A percentile compares a stretch with the other conserved stretches of the same genome.
Conservation (phyloP, 2,113 vertebrate species). For the Crotalus helleri region DNA sequence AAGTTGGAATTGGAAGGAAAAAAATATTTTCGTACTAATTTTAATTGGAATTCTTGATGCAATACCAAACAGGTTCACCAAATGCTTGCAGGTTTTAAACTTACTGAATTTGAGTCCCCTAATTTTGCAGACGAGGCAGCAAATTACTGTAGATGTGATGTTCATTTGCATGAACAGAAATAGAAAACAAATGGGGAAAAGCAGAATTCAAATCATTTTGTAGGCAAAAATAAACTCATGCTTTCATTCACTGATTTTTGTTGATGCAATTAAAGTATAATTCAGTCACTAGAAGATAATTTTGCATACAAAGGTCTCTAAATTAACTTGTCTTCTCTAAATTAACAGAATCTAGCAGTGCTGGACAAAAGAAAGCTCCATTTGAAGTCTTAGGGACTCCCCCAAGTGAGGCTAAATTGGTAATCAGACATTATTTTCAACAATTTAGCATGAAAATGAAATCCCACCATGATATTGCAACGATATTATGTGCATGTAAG, state of each 20-base stretch:
- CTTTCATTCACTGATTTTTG: neutral
- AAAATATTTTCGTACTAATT: neutral
- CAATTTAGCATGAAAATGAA: neutral
- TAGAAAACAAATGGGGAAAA: neutral
- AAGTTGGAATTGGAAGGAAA: neutral
- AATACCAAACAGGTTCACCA: neutral
- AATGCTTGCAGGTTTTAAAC: neutral
- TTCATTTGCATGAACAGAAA: neutral
- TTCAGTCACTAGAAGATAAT: neutral
- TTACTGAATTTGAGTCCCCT: neutral
- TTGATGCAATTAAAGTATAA: neutral
- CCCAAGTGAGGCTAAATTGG: neutral
- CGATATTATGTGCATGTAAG: neutral
- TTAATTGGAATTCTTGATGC: neutral
- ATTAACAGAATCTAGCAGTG: neutral
- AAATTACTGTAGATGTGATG: neutral
- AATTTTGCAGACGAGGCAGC: neutral
- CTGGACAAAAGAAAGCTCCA: neutral
- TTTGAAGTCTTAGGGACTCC: neutral
- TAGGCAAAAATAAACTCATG: neutral
- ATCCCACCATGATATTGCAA: neutral
- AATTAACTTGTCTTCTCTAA: neutral
- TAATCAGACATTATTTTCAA: neutral
- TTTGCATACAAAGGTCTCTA: neutral
- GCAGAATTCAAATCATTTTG: neutral